Conservation (phyloP, 2,888 invertebrate genomes). For the Microctonus aethiopoides region DNA sequence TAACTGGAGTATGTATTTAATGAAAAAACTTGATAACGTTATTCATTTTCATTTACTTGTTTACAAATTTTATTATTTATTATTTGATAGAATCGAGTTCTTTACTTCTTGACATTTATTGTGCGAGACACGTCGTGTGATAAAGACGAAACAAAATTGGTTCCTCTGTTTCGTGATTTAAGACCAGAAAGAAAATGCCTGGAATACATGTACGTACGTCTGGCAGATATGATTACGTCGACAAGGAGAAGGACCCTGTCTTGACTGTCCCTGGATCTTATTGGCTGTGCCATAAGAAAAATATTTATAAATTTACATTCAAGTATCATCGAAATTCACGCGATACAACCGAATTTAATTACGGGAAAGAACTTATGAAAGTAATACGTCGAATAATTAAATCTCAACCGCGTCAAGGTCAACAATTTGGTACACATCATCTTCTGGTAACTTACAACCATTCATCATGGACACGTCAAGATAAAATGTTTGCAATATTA, state of each 20-base stretch:
- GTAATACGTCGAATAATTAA: conserved; percentile 61
- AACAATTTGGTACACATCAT: conserved; percentile 60
- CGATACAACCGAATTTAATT: conserved; percentile 49
- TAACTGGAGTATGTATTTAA: conserved; percentile 54
- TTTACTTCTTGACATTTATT: conserved; percentile 61
- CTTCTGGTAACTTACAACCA: conserved; percentile 60
- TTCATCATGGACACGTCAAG: conserved; percentile 60
- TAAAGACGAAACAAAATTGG: conserved; percentile 53
- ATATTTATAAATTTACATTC: conserved; percentile 63
- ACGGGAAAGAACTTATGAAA: conserved; percentile 61
- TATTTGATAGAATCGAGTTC: conserved; percentile 60
- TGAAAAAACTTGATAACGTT: not conserved
- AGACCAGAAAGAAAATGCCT: conserved; percentile 65
- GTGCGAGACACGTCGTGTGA: conserved; percentile 53
- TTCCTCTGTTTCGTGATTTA: conserved; percentile 62
- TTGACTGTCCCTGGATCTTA: conserved; percentile 63
- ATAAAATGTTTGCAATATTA: conserved; percentile 61
- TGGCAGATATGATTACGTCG: conserved; percentile 60
- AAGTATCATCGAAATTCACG: conserved; percentile 57
- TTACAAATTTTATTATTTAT: conserved; percentile 6
- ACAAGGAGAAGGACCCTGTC: conserved; percentile 51
- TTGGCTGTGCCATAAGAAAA: conserved; percentile 62
- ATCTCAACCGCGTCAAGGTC: conserved; percentile 57
- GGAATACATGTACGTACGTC: conserved; percentile 64
- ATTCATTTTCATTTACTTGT: not conserved